Evolutionary conservation across 1,140 invertebrate genomes (phyloP), one percentile per base, ranked within the genome.

Genomic region (Pseudomyrmex pallidus): DNA sequence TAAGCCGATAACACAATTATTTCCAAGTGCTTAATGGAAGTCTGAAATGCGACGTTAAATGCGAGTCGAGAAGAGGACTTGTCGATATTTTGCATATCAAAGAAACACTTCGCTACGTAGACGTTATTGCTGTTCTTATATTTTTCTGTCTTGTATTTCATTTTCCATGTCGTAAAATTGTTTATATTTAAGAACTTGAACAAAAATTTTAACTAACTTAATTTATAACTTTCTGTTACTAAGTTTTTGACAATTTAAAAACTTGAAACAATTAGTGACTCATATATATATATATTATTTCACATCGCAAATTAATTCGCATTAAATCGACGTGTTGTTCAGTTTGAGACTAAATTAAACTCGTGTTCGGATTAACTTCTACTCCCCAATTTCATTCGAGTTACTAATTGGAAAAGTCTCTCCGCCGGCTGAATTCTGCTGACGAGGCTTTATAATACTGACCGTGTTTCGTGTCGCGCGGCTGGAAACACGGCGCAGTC

Each of bases 1-100:
- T 78, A 77, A 84, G 66, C 66, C 83, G 66, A 87, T 92, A 92
- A 92, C 86, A 74, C 88, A 83, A 90, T 92, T 92, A 92, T 88
- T 87, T 91, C 90, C 90, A 92, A 92, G 91, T 92, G 90, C 89
- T 92, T 91, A 91, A 92, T 91, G 91, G 90, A 92, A 92, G 89
- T 91, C 91, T 90, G 89, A 91, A 92, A 92, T 91, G 88, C 84
- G 77, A 86, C 87, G 90, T 91, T 91, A 92, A 91, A 35, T 35
- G 35, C 86, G 84, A 76, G 83, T 82, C 80, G 70, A 85, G 82
- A 85, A 80, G 80, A 74, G 74, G 56, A 59, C 54, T 84, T 61
- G 82, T 63, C 83, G 72, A 88, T 87, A 85, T 86, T 92, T 92
- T 91, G 88, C 91, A 92, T 92, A 91, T 90, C 91, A 91, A 92